Percentiles rank a stretch among this genome's conserved stretches.
Conservation (phyloP, 1,140 invertebrate genomes). For the Trichonephila inaurata region DNA sequence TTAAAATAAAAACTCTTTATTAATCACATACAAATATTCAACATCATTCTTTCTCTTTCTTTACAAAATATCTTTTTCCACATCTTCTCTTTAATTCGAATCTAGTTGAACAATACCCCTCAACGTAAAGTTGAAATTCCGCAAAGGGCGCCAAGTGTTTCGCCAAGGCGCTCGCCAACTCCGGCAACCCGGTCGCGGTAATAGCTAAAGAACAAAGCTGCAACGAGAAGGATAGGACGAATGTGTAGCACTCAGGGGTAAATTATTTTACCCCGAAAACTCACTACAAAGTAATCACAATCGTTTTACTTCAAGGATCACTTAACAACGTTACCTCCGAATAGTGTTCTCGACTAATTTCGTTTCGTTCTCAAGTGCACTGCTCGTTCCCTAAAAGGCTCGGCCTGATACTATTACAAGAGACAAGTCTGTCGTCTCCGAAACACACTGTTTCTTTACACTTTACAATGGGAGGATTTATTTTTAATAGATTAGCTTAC, state of each 20-base stretch:
- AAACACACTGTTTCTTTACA: slow-evolving; percentile 23
- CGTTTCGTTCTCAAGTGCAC: slow-evolving; percentile 61
- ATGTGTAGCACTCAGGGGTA: slow-evolving; percentile 68
- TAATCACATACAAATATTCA: too few relatives aligned
- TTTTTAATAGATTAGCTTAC: background rate
- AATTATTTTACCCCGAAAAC: slow-evolving; percentile 74
- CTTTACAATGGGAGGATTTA: slow-evolving; percentile 12
- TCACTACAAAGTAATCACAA: slow-evolving; percentile 75
- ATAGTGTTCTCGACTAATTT: slow-evolving; percentile 67
- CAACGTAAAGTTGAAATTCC: too few relatives aligned
- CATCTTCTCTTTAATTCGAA: too few relatives aligned
- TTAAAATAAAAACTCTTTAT: too few relatives aligned
- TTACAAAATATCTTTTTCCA: too few relatives aligned
- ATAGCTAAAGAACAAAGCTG: slow-evolving; percentile 21
- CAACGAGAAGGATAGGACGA: background rate
- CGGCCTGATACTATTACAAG: background rate
- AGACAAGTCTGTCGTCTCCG: slow-evolving; percentile 27
- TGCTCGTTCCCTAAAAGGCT: background rate
- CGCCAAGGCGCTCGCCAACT: background rate
- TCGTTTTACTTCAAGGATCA: slow-evolving; percentile 75
- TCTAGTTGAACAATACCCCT: too few relatives aligned
- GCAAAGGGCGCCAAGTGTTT: background rate
- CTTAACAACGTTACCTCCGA: slow-evolving; percentile 70
- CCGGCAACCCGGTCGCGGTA: slow-evolving; percentile 6
- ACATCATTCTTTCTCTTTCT: too few relatives aligned